Base-by-base conservation (phyloP, 2,113 vertebrate genomes). In the Meriones unguiculatus region DNA sequence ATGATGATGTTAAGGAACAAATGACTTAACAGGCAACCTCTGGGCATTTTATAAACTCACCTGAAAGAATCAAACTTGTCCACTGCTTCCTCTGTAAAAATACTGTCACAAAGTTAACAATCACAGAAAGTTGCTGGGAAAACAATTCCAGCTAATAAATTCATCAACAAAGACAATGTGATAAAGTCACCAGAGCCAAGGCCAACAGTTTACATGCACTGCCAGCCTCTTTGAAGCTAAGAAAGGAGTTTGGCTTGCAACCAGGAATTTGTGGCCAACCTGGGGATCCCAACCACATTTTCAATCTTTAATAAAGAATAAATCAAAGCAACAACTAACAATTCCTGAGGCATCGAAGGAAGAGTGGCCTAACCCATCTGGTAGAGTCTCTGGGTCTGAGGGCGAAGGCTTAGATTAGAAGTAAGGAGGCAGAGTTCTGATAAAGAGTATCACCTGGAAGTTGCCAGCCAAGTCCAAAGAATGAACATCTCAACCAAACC, bases 101-200 rank as follows among this genome's bases (percentile, higher is more conserved):
- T 7, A 84, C 5, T 86, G 64, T 76, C 76, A 87, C 57, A 72
- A 28, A 95, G 20, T 77, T 86, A 94, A 28, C 93, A 70, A 93
- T 41, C 4, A 94, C 28, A 38, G n/a, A 73, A 20, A 72, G 96
- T 41, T 41, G 30, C 9, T 3, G 72, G 92, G 82, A 86, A 65
- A 84, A 80, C 12, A 94, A 82, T 91, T 75, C 5, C 17, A 93
- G n/a, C 28, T 94, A 93, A 57, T 50, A 90, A 91, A 91, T 82
- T 9, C 10, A 38, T 32, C 41, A 89, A 41, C 12, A 95, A 90
- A 72, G 32, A 93, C 10, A 91, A 91, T 88, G 93, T 76, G 41
- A 94, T 22, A 69, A 54, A 84, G 73, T 81, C 41, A 84, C 22
- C 28, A 69, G 7, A 76, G 41, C 32, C 32, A 41, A n/a, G 17